Evolutionary conservation across 2,888 invertebrate species (phyloP).

Genomic region (Clitarchus hookeri): DNA sequence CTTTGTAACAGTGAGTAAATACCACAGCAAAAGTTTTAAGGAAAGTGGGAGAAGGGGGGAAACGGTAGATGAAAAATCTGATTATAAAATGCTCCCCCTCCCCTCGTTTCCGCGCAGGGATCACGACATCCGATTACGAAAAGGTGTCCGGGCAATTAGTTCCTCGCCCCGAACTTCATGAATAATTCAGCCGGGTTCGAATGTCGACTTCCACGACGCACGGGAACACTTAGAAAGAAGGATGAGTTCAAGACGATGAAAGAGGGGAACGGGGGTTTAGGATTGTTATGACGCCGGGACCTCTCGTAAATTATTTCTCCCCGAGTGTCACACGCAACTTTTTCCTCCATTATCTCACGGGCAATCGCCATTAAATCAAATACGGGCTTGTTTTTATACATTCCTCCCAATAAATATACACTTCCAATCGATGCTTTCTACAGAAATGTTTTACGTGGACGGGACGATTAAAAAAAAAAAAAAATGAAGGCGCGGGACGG

Average conservation of each 20-base stretch:
- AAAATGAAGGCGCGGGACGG: too few relatives aligned
- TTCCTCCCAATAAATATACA: background rate
- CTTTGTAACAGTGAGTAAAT: too few relatives aligned
- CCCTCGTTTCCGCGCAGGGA: too few relatives aligned
- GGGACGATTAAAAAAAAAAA: too few relatives aligned
- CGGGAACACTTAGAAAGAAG: background rate
- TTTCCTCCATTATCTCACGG: background rate
- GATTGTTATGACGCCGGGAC: too few relatives aligned
- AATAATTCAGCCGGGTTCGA: slow-evolving; percentile 7
- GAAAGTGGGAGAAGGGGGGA: too few relatives aligned
- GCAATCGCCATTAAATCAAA: background rate
- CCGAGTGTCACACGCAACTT: slow-evolving; percentile 8
- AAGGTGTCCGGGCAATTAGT: background rate
- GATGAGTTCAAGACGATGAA: background rate
- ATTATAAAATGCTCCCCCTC: too few relatives aligned
- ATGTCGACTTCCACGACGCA: background rate
- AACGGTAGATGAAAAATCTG: too few relatives aligned
- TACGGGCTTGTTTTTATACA: background rate
- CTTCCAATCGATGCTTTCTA: background rate
- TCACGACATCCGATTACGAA: background rate
- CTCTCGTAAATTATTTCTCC: background rate
- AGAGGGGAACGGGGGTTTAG: too few relatives aligned
- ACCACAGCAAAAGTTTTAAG: too few relatives aligned
- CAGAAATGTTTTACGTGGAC: background rate
- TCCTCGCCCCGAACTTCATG: background rate